phyloP scores from a whole-genome alignment of 2,888 invertebrate species.

The Chrysolina haemoptera region DNA sequence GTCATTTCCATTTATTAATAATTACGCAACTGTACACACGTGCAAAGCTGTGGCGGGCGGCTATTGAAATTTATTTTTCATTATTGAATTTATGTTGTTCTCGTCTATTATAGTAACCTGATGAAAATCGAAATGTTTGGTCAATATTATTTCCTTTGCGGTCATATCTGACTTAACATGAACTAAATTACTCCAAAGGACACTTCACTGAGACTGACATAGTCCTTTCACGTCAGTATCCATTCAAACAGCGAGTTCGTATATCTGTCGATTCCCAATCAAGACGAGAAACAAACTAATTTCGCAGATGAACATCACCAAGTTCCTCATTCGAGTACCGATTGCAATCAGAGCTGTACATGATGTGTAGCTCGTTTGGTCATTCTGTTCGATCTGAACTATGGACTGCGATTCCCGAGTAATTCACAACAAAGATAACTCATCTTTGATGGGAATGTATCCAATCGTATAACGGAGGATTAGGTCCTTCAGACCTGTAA shows the following conservation, averaged over 20 bases:
- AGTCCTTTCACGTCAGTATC: background rate
- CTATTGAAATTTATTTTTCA: too few species aligned
- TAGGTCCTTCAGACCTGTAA: background rate
- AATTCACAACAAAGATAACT: slow-evolving; percentile 2
- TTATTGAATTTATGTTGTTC: too few species aligned
- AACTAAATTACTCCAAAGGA: too few species aligned
- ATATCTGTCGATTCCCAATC: background rate
- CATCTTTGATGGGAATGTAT: background rate
- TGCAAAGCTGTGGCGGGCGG: too few species aligned
- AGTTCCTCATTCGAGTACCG: background rate
- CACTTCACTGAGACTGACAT: background rate
- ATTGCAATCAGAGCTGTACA: background rate
- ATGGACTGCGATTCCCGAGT: background rate
- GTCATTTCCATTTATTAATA: too few species aligned
- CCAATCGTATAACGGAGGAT: slow-evolving; percentile 1
- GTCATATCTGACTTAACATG: too few species aligned
- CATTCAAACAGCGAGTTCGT: background rate
- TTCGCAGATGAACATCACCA: background rate
- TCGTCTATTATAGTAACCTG: too few species aligned
- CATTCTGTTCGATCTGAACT: background rate
- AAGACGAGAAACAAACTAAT: background rate
- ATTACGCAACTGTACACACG: too few species aligned
- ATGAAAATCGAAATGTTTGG: too few species aligned
- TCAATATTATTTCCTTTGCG: too few species aligned
- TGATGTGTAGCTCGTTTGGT: background rate